Evolutionary conservation across 2,888 invertebrate genomes (phyloP), one percentile per base, ranked within the genome.

Genomic region (Hyalella azteca): DNA sequence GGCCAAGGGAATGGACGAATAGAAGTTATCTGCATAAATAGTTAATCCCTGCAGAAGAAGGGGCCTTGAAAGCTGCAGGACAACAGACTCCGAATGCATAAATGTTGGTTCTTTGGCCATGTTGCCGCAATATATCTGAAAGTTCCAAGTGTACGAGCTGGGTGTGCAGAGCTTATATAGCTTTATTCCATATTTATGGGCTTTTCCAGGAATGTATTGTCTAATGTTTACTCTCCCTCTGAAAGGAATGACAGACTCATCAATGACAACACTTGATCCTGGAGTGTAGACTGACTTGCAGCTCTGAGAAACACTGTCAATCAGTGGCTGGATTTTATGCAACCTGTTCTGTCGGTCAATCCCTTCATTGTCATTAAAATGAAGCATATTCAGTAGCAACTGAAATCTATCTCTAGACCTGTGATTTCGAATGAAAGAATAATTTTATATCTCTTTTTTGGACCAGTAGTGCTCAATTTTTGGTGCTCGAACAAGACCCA

Each of bases 1-100:
- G 4, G 49, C 4, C 49, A 49, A 49, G 49, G 49, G 49, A 49
- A 49, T 22, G 19, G 15, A 5, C 49, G 9, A 11, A 22, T 49
- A 49, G 15, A 49, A 49, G 41, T 78, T 78, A 40, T 78, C 78
- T 41, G 60, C 78, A 78, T 54, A 78, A 49, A 48, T 45, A 45
- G 78, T 60, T 26, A 59, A 32, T 40, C 78, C 41, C 41, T 78
- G 59, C 39, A 26, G 49, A 36, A 77, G 59, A 49, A 78, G 40
- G 59, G 78, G n/a, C 39, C 32, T 54, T 50, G 54, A 78, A 29
- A 60, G 78, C 59, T 41, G 22, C n/a, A 60, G 41, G 41, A 26
- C 13, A 40, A 78, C 40, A 26, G 59, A 40, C 59, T 41, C 60
- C 5, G 60, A 59, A 45, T 50, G 54, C 32, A 36, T 49, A 39